Percentiles rank a stretch among this genome's conserved stretches.
Conservation (phyloP, 2,797 vertebrate genomes). For the Pygocentrus nattereri region DNA sequence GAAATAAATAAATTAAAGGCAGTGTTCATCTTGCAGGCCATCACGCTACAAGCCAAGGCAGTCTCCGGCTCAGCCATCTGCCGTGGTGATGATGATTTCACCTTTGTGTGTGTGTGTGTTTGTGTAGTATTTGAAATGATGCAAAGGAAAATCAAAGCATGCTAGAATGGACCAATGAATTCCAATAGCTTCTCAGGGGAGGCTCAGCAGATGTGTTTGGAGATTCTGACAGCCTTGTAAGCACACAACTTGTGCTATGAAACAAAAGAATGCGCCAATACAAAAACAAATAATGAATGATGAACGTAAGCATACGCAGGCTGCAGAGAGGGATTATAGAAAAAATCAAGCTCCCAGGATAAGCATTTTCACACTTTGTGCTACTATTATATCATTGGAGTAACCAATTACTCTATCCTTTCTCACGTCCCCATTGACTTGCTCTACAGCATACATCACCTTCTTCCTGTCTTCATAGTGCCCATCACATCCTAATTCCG, state of each 20-base stretch:
- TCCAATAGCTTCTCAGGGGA: constrained; percentile 19
- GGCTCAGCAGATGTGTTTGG: constrained; percentile 21
- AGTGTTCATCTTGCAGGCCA: constrained; percentile 43
- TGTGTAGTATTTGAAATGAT: constrained; percentile 20
- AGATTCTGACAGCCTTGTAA: neutral
- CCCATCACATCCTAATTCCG: neutral
- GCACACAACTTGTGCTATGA: neutral
- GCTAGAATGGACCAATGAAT: constrained; percentile 4
- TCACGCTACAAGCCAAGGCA: constrained; percentile 47
- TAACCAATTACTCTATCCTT: constrained; percentile 11
- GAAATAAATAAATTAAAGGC: constrained; percentile 67
- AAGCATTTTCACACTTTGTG: constrained; percentile 6
- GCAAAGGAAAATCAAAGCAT: constrained; percentile 35
- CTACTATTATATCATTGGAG: neutral
- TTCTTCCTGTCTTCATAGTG: neutral
- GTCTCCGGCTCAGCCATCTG: constrained; percentile 67
- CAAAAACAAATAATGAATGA: neutral
- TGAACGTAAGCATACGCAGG: neutral
- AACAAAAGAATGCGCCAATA: neutral
- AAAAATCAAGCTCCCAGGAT: neutral
- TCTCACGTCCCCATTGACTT: neutral
- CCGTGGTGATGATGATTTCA: constrained; percentile 57
- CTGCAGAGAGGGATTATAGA: neutral
- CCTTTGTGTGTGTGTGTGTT: constrained; percentile 23
- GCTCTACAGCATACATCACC: neutral